Percentiles rank a stretch among this genome's conserved stretches.
Evolutionary conservation across 23 tunicate genomes (phyloP).

Genomic region (Trididemnum nubilum): DNA sequence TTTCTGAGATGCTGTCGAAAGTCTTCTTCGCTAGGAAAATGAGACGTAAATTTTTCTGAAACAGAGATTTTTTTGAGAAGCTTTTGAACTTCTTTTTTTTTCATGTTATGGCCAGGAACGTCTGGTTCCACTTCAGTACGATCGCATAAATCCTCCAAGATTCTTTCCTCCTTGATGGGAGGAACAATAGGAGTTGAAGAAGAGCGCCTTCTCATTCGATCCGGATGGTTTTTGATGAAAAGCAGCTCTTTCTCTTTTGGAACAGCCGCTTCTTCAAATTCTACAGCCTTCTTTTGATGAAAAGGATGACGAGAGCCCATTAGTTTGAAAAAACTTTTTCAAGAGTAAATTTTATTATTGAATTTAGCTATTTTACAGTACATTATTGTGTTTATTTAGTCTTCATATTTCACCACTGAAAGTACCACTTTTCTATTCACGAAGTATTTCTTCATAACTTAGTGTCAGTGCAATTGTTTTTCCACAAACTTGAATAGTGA

Average conservation of each 20-base stretch:
- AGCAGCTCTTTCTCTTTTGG: conserved; percentile 49
- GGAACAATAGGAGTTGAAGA: conserved; percentile 73
- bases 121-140: conserved; percentile 74
- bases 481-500: no score
- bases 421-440: no score
- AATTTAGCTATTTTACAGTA: no score
- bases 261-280: background rate
- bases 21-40: conserved; percentile 12
- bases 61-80: conserved; percentile 41
- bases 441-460: no score
- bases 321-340: no score
- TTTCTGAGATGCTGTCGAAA: conserved; percentile 5
- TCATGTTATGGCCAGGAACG: conserved; percentile 71
- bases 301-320: background rate
- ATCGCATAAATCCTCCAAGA: conserved; percentile 67
- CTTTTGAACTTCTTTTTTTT: conserved; percentile 29
- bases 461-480: no score
- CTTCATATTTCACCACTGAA: no score
- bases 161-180: conserved; percentile 62
- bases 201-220: conserved; percentile 67
- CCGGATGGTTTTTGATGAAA: conserved; percentile 70
- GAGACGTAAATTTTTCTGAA: conserved; percentile 31
- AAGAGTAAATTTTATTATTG: no score
- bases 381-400: no score
- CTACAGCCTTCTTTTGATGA: background rate